These are phyloP conservation scores for Zootermopsis nevadensis DNA, from an alignment of 2,888 invertebrate genomes.

Conservation along the genomic window DNA sequence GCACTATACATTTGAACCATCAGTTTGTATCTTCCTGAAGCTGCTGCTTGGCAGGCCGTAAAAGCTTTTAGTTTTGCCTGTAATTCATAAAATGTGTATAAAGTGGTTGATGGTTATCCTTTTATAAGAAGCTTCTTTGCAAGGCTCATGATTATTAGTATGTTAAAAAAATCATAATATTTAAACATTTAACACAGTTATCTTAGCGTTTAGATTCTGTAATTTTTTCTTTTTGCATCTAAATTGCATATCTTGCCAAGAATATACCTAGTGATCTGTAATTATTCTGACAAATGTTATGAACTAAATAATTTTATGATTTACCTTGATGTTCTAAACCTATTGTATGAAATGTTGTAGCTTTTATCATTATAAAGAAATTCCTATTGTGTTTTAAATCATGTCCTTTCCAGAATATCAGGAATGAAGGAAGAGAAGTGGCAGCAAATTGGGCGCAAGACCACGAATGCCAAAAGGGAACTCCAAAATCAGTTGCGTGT, in stretches of 20 bases:
- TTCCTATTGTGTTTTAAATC: not conserved
- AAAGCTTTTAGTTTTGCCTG: not conserved
- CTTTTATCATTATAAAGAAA: slow-evolving; percentile 13
- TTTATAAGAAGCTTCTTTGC: not conserved
- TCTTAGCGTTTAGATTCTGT: not conserved
- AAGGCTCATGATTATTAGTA: not conserved
- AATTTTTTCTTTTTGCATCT: not conserved
- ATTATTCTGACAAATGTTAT: slow-evolving; percentile 25
- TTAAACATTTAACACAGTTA: too few relatives aligned
- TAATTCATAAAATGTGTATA: slow-evolving; percentile 33
- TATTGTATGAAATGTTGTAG: slow-evolving; percentile 24
- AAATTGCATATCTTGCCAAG: slow-evolving; percentile 30
- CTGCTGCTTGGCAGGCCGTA: not conserved
- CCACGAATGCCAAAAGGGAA: too few relatives aligned
- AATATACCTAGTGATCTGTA: slow-evolving; percentile 5
- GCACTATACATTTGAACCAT: not conserved
- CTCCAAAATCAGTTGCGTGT: too few relatives aligned
- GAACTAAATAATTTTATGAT: not conserved
- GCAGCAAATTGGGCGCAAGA: too few relatives aligned
- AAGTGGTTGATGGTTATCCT: slow-evolving; percentile 39
- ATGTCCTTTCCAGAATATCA: too few relatives aligned
- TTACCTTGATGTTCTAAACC: not conserved
- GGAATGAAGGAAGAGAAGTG: too few relatives aligned
- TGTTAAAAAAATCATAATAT: slow-evolving; percentile 21
- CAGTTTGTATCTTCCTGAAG: not conserved